Evolutionary conservation across 2,113 vertebrate genomes (phyloP), one percentile per base, ranked within the genome.

Genomic region (Oreochromis niloticus): DNA sequence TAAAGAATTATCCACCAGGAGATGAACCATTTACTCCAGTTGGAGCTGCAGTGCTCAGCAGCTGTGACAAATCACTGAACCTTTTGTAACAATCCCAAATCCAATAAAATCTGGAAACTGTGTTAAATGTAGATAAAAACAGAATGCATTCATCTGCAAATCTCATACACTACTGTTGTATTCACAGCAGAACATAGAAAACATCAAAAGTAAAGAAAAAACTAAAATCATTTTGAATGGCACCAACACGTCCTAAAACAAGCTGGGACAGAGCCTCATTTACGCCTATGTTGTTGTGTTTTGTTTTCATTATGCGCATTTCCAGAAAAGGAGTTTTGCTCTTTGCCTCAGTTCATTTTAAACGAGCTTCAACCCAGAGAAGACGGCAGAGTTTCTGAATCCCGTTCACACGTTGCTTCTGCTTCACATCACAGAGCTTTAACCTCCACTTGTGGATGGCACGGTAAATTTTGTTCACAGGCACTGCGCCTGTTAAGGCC

Each of bases 41-140:
- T 48, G 16, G 24, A 75, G 41, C 22, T 46, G 41, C 68, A 46
- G 41, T 73, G 68, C 68, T 24, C 41, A 46, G 22, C 5, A 73
- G 41, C 22, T 46, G 68, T 73, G 36, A 73, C 22, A 46, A 73
- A 46, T 27, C 22, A 27, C 68, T 46, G 68, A 73, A 73, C 22
- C 68, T 46, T 73, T 73, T 73, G 13, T 73, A 39, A 46, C 6
- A 75, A 46, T 24, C 39, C 12, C 8, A 27, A 46, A 41, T 41
- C 36, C 63, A 68, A 43, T 43, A 71, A 71, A 71, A 43, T 7
- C 24, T 43, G n/a, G n/a, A 24, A 3, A 14, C 39, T 43, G n/a
- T 24, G n/a, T 71, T 43, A 71, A 71, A 71, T 71, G 39, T 39
- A 24, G 5, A 24, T 71, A 43, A 71, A 71, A 73, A 46, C 22